Evolutionary conservation across 2,113 vertebrate species (phyloP), one percentile per base, ranked within the genome.

Genomic region (Polypterus senegalus): DNA sequence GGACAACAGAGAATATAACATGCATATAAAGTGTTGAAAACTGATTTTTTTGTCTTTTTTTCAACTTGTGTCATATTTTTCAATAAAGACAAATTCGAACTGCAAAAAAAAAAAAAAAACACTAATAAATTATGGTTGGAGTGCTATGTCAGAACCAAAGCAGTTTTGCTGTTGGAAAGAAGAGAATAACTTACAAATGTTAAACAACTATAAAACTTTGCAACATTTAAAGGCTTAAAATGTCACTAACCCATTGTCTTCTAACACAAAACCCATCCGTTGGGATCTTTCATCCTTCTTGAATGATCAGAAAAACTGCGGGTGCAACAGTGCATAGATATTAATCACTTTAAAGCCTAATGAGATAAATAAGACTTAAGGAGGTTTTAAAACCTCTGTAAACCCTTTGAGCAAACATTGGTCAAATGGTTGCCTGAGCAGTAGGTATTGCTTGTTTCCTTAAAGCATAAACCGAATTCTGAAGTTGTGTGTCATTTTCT

Each of bases 331-430:
- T 76, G 84, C 83, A 91, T 93, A 94, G 89, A 89, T 90, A 94
- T 94, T 92, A 89, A 93, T 93, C 90, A 92, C 79, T 80, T 88
- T 89, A 91, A 91, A 89, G 79, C 82, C 82, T 93, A 97, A 92
- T 93, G 87, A 92, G 89, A 91, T 93, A 89, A 94, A 91, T 79
- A 89, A 88, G 85, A 83, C 80, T 86, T 88, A 79, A 80, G 79
- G 71, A 77, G 78, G 79, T 73, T 79, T 74, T 80, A 71, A 73
- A 82, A 81, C 81, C 80, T 80, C 74, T 69, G 73, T 83, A 79
- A 82, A 75, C 73, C 77, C 71, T 65, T 60, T 59, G 70, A 71
- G 82, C 78, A 75, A 80, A 76, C 76, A 74, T 72, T 77, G 80
- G 79, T 77, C 76, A 75, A 78, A 80, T 68, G 59, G 62, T 71